phyloP scores from a whole-genome alignment of 2,888 invertebrate species.

The Oscheius myriophilus region DNA sequence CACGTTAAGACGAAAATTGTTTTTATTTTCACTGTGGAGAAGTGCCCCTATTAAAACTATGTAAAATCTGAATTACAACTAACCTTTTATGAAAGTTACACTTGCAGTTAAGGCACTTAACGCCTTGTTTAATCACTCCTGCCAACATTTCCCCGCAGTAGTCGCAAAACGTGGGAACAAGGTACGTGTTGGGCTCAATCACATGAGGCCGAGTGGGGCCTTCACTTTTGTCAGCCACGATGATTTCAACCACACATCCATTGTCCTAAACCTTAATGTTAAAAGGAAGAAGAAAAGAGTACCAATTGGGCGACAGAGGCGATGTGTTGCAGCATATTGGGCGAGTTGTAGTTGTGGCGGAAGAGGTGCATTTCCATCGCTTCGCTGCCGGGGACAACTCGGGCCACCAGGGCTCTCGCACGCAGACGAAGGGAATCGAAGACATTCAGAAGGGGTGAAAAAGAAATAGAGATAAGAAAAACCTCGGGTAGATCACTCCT shows the following conservation, averaged over 20 bases:
- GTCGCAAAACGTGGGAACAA: slow-evolving; percentile 70
- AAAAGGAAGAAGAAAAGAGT: slow-evolving; percentile 12
- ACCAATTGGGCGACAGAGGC: slow-evolving; percentile 61
- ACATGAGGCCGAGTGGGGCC: slow-evolving; percentile 61
- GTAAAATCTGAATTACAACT: too few species aligned
- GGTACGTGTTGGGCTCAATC: slow-evolving; percentile 57
- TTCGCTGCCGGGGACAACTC: slow-evolving; percentile 57
- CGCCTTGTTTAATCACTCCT: slow-evolving; percentile 68
- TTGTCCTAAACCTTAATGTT: slow-evolving; percentile 49
- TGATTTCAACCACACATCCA: slow-evolving; percentile 67
- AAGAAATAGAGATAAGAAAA: too few species aligned
- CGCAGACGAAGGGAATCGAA: slow-evolving; percentile 54
- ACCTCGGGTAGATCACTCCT: slow-evolving; percentile 28
- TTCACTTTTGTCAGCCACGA: slow-evolving; percentile 56
- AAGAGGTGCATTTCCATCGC: slow-evolving; percentile 65
- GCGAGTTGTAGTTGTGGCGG: slow-evolving; percentile 68
- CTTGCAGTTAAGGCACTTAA: slow-evolving; percentile 68
- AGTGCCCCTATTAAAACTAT: too few species aligned
- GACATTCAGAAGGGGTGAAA: too few species aligned
- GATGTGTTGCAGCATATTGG: slow-evolving; percentile 63
- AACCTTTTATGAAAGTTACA: slow-evolving; percentile 69
- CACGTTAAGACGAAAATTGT: too few species aligned
- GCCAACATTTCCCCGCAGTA: slow-evolving; percentile 70
- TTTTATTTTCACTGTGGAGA: too few species aligned
- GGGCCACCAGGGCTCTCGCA: slow-evolving; percentile 59